These are phyloP conservation scores for Scaptomyza cyrtandrae DNA, from an alignment of 2,888 invertebrate species.

Conservation along the genomic window DNA sequence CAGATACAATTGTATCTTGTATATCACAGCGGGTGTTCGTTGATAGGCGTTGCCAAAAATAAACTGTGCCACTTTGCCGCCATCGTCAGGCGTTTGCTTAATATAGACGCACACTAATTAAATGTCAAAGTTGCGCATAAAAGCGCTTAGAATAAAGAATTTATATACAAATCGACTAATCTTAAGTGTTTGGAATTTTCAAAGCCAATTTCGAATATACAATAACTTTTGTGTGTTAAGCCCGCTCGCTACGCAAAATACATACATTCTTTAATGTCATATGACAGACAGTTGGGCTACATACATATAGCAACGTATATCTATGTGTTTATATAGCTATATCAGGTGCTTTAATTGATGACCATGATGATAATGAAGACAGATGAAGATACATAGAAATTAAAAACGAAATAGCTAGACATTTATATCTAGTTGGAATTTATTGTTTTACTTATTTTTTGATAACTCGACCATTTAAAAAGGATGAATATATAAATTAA, in stretches of 20 bases:
- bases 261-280: constrained; percentile 15
- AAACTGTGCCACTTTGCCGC: constrained; percentile 67
- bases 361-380: neutral
- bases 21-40: constrained; percentile 2
- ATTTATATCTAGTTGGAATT: neutral
- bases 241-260: constrained; percentile 10
- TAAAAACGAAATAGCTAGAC: neutral
- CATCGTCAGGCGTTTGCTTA: constrained; percentile 43
- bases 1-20: constrained; percentile 62
- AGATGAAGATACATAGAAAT: no score
- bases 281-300: constrained; percentile 10
- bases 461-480: no score
- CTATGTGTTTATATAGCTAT: neutral
- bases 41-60: constrained; percentile 56
- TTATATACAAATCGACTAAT: constrained; percentile 63
- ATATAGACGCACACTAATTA: constrained; percentile 71
- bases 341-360: constrained; percentile 9
- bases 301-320: neutral
- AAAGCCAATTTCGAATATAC: constrained; percentile 59
- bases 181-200: constrained; percentile 67
- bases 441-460: neutral
- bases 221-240: constrained; percentile 37
- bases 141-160: constrained; percentile 57
- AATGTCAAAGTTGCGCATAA: constrained; percentile 74
- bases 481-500: no score